These are phyloP conservation scores for Tipula vernalis DNA, from an alignment of 2,888 invertebrate genomes.

Conservation along the genomic window DNA sequence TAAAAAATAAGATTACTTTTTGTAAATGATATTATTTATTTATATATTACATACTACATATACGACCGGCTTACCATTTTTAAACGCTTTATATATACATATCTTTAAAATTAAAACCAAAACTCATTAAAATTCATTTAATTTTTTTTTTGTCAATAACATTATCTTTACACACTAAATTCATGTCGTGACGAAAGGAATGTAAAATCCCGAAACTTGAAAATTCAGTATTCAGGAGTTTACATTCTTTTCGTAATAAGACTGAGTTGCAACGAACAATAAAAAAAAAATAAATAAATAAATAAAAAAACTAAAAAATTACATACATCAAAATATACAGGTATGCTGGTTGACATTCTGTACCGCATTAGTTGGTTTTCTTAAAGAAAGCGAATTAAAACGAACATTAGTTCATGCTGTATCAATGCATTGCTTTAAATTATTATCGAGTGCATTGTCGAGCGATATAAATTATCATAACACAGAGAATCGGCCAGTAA, in stretches of 20 bases:
- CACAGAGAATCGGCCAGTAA: slow-evolving; percentile 69
- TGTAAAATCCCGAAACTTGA: not conserved
- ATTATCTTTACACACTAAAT: not conserved
- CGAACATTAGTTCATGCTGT: slow-evolving; percentile 66
- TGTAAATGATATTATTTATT: not conserved
- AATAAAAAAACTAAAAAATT: not conserved
- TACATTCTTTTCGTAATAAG: not conserved
- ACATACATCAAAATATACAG: slow-evolving; percentile 38
- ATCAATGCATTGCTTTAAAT: slow-evolving; percentile 82
- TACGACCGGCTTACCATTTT: not conserved
- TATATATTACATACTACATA: not conserved
- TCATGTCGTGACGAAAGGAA: not conserved
- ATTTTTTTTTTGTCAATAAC: not conserved
- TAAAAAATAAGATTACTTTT: not conserved
- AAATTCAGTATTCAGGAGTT: not conserved
- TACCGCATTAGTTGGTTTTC: slow-evolving; percentile 75
- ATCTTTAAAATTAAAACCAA: not conserved
- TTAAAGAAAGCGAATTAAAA: slow-evolving; percentile 67
- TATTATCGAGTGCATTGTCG: slow-evolving; percentile 84
- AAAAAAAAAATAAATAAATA: not conserved
- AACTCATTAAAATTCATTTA: not conserved
- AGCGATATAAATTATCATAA: slow-evolving; percentile 78
- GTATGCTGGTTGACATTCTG: slow-evolving; percentile 77
- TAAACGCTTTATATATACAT: not conserved
- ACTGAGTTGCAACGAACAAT: not conserved